A percentile compares a stretch with the other conserved stretches of the same genome.
phyloP scores from a whole-genome alignment of 64 coral and sea anemone genomes.

The Stichodactyla mertensii region DNA sequence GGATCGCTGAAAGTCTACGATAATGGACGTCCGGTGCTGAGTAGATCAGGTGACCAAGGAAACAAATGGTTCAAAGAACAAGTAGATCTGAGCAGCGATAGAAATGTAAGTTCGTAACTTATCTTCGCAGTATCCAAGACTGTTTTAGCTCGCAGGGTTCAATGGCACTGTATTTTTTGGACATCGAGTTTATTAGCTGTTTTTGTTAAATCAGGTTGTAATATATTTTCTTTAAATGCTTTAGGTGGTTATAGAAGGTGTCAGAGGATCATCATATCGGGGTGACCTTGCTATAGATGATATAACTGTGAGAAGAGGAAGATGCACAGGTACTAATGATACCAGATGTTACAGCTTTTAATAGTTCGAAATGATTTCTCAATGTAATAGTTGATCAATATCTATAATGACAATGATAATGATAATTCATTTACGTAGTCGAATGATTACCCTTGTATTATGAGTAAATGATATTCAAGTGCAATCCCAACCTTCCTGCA shows the following conservation, averaged over 20 bases:
- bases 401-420: no score
- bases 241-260: not conserved
- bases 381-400: no score
- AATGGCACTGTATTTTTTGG: no score
- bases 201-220: not conserved
- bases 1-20: no score
- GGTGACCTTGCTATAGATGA: slow-evolving; percentile 2
- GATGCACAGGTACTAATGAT: not conserved
- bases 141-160: no score
- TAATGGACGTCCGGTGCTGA: not conserved
- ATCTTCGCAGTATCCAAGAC: not conserved
- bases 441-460: no score
- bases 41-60: not conserved
- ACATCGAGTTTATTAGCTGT: no score
- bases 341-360: no score
- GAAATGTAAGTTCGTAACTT: not conserved
- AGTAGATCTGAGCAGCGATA: not conserved
- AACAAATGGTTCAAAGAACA: not conserved
- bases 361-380: no score
- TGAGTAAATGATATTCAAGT: no score
- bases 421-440: no score
- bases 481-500: no score
- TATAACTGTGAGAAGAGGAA: not conserved
- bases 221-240: not conserved
- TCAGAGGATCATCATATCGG: not conserved